phyloP scores from a whole-genome alignment of 2,113 vertebrate genomes.

The Callaeas wilsoni region DNA sequence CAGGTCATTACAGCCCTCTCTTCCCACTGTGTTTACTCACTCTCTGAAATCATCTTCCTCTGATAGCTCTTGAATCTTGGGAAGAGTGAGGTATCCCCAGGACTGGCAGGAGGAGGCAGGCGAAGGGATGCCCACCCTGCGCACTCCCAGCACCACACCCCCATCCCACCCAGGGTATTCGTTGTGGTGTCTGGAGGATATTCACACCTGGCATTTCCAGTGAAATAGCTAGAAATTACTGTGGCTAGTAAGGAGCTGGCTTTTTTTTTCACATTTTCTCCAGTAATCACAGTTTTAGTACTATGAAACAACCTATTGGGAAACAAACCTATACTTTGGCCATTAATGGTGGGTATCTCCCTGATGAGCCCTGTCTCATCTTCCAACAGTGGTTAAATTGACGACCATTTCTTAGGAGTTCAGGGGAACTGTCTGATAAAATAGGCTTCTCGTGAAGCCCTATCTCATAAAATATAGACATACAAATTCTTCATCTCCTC shows the following conservation, averaged over 20 bases:
- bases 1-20: background rate
- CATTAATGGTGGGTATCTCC: background rate
- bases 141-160: rapidly evolving
- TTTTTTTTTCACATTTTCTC: background rate
- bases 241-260: background rate
- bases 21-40: background rate
- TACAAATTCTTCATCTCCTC: background rate
- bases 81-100: background rate
- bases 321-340: background rate
- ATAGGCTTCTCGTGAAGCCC: background rate
- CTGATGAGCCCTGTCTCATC: background rate
- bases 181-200: background rate
- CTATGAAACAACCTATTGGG: background rate
- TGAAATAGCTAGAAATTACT: background rate
- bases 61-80: background rate
- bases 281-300: background rate
- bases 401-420: background rate
- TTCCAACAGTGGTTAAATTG: background rate
- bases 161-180: background rate
- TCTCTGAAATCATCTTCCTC: background rate
- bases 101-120: background rate
- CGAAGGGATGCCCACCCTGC: background rate
- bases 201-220: background rate
- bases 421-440: too few relatives aligned
- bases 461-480: background rate